Base-by-base conservation (phyloP, 2,888 invertebrate genomes). In the Phengaris alcon region DNA sequence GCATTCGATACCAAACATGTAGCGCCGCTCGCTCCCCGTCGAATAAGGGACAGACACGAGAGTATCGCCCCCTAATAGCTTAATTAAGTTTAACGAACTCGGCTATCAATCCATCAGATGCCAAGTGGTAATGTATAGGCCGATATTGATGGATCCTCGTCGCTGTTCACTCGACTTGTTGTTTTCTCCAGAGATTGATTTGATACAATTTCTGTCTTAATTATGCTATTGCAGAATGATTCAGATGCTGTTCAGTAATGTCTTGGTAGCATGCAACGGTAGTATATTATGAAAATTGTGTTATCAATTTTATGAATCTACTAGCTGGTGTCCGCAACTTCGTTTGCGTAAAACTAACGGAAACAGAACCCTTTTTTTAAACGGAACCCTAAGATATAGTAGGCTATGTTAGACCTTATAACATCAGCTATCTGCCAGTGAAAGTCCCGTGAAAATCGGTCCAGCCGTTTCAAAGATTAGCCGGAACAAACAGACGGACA, bases 21-120 rank as follows among this genome's bases (percentile, higher is more conserved):
- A 70, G 15, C 51, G 44, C n/a, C 69, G 13, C 48, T 15, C 9
- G 69, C 69, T 44, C n/a, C 46, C 48, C 10, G 15, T 22, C 70
- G 51, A 48, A 70, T 70, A 70, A 48, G 70, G 70, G 15, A 46
- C 70, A 0, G 6, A 48, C 15, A 2, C 48, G 70, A 15, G 51
- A 48, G 51, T 70, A 48, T 51, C 69, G 46, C 70, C 68, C 51
- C 70, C 51, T 10, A 51, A 70, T 70, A 51, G 70, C 70, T 70
- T 70, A 70, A 70, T 70, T 70, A 70, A 70, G 51, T 51, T 70
- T 51, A 15, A 44, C 13, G 35, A 13, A 64, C 35, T 64, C 64
- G 35, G 35, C 64, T 12, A 44, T 64, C 64, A 64, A 44, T 64
- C 35, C 64, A 64, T 64, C 64, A 64, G 64, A 35, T 44, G 64